Conservation (phyloP, 2,888 invertebrate genomes). For the Hirtodrosophila cameraria region DNA sequence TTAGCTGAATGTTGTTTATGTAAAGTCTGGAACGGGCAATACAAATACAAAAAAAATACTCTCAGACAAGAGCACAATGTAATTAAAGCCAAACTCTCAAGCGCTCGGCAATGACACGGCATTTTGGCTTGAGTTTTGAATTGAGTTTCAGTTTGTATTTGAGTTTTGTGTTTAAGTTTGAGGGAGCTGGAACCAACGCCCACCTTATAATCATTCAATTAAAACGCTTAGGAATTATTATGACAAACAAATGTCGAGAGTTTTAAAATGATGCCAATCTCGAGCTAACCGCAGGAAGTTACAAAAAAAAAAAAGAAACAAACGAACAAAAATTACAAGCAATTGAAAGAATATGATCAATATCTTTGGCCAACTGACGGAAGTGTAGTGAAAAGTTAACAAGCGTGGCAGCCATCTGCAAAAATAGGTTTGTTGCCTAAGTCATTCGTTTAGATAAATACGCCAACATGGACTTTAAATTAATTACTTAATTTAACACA, state of each 20-base stretch:
- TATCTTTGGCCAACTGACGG: slow-evolving; percentile 61
- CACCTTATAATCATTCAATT: slow-evolving; percentile 77
- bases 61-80: slow-evolving; percentile 41
- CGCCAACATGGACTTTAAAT: slow-evolving; percentile 74
- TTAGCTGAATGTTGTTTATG: slow-evolving; percentile 68
- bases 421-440: slow-evolving; percentile 66
- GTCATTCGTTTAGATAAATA: slow-evolving; percentile 73
- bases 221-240: slow-evolving; percentile 77
- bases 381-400: slow-evolving; percentile 65
- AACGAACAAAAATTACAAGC: slow-evolving; percentile 58
- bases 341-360: slow-evolving; percentile 65
- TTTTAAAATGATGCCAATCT: slow-evolving; percentile 68
- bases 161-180: background rate
- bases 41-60: slow-evolving; percentile 27
- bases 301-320: no score
- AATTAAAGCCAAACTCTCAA: slow-evolving; percentile 65
- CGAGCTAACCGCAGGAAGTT: slow-evolving; percentile 63
- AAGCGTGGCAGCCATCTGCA: slow-evolving; percentile 46
- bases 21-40: slow-evolving; percentile 49
- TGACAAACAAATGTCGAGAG: slow-evolving; percentile 74
- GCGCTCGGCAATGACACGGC: slow-evolving; percentile 64
- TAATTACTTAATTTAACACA: slow-evolving; percentile 79
- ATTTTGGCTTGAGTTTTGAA: slow-evolving; percentile 23
- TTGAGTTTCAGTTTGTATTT: slow-evolving; percentile 5
- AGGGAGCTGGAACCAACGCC: slow-evolving; percentile 62